Base-by-base conservation (phyloP, 1,140 invertebrate genomes). In the Ephestia elutella region DNA sequence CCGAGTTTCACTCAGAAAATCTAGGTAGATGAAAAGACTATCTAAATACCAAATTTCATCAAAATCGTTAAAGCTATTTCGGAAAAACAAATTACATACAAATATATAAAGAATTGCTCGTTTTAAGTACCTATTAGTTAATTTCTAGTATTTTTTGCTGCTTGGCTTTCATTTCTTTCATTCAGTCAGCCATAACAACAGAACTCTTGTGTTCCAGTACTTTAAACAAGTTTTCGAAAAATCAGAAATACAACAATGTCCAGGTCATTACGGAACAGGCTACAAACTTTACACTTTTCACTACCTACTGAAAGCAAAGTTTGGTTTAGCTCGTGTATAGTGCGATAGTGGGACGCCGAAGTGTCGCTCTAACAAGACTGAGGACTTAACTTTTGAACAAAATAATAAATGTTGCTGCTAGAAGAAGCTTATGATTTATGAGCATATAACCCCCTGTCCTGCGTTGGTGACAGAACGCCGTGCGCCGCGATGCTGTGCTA, bases 291-390 rank as follows among this genome's bases (percentile, higher is more conserved):
- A 44, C 38, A 44, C 38, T 44, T 44, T 44, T 44, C 38, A 44
- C 1, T 44, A 10, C 38, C 5, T 17, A 17, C 15, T 15, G 15
- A 15, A 17, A 44, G 38, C 38, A 15, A 44, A 44, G 38, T 44
- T 44, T 15, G 9, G 30, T 32, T 7, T 53, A 53, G 55, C 49
- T 28, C 54, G 49, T 54, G 30, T 32, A 32, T 32, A 32, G 30
- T 32, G 7, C 13, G 13, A 44, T 44, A 44, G 38, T 44, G 15
- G 38, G 2, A 9, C 32, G 38, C 38, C 7, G 15, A 44, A 15
- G n/a, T 44, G 38, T 44, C 38, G 15, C 38, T 44, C 10, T 15
- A 1, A 44, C 15, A 44, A 44, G 38, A 44, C 38, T 15, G 38
- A 44, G 5, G 38, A 44, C 38, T 44, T 17, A 15, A 44, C 38